These are phyloP conservation scores for Botia almorhae DNA, from an alignment of 2,797 vertebrate genomes.

Conservation along the genomic window DNA sequence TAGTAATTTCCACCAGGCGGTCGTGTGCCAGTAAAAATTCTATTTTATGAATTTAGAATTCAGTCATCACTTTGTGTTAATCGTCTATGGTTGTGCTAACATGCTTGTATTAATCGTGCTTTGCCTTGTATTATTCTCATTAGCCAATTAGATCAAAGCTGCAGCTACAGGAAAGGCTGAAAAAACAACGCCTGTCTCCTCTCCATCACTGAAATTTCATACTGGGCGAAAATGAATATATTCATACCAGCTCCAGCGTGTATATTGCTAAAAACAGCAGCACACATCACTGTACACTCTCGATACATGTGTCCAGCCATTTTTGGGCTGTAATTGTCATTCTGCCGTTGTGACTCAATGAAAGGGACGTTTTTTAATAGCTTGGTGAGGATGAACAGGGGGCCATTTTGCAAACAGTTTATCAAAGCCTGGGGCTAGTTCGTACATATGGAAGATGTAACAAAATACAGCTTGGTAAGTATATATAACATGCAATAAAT, in stretches of 20 bases:
- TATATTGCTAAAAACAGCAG: not conserved
- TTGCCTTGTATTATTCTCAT: not conserved
- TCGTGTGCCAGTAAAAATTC: not conserved
- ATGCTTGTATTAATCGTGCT: conserved; percentile 1
- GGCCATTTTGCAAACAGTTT: too few species aligned
- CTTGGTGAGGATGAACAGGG: too few species aligned
- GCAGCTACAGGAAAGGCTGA: too few species aligned
- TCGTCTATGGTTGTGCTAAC: not conserved
- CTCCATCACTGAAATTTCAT: too few species aligned
- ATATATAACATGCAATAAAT: too few species aligned
- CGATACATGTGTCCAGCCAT: conserved; percentile 17
- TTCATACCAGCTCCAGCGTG: not conserved
- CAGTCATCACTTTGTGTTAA: not conserved
- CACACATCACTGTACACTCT: not conserved
- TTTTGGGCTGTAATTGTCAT: conserved; percentile 26
- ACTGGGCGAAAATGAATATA: not conserved
- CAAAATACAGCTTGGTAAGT: too few species aligned
- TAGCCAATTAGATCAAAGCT: conserved; percentile 2
- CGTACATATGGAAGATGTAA: too few species aligned
- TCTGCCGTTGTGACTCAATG: conserved; percentile 22
- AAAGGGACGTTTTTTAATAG: conserved; percentile 1
- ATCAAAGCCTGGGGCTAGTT: too few species aligned
- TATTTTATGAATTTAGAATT: not conserved
- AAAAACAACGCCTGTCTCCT: too few species aligned
- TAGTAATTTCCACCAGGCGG: not conserved